Conservation (phyloP, 2,888 invertebrate genomes). For the Cerceris ruficornis region DNA sequence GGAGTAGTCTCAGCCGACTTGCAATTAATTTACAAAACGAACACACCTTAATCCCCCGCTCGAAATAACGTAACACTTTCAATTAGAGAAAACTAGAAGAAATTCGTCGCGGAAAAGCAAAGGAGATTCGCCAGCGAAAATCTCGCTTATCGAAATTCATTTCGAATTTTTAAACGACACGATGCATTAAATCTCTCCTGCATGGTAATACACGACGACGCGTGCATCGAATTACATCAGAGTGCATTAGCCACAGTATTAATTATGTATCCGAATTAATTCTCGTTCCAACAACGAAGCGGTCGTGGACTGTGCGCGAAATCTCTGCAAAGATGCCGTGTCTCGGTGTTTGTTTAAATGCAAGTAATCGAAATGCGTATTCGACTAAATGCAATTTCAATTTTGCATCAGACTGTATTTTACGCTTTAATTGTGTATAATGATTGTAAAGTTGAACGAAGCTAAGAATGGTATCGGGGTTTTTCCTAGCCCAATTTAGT, state of each 20-base stretch:
- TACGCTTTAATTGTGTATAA: too few species aligned
- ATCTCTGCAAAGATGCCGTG: not conserved
- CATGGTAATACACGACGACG: slow-evolving; percentile 25
- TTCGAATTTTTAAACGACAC: not conserved
- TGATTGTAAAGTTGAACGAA: too few species aligned
- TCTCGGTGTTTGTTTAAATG: slow-evolving; percentile 5
- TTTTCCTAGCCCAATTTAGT: too few species aligned
- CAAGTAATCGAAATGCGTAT: not conserved
- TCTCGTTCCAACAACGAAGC: slow-evolving; percentile 25
- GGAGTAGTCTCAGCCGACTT: not conserved
- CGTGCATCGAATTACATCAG: slow-evolving; percentile 47
- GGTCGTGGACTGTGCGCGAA: slow-evolving; percentile 6
- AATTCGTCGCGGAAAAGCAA: not conserved
- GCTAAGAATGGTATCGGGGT: too few species aligned
- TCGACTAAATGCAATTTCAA: too few species aligned
- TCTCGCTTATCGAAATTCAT: not conserved
- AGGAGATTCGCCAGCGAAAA: not conserved
- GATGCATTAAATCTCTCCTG: slow-evolving; percentile 14
- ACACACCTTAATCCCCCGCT: not conserved
- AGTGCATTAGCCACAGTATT: slow-evolving; percentile 45
- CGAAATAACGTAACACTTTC: slow-evolving; percentile 4
- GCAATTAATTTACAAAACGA: slow-evolving; percentile 3
- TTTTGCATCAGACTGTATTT: too few species aligned
- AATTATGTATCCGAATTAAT: slow-evolving; percentile 53
- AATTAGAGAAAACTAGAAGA: not conserved